Evolutionary conservation across 2,888 invertebrate genomes (phyloP).

Genomic region (Diloba caeruleocephala): DNA sequence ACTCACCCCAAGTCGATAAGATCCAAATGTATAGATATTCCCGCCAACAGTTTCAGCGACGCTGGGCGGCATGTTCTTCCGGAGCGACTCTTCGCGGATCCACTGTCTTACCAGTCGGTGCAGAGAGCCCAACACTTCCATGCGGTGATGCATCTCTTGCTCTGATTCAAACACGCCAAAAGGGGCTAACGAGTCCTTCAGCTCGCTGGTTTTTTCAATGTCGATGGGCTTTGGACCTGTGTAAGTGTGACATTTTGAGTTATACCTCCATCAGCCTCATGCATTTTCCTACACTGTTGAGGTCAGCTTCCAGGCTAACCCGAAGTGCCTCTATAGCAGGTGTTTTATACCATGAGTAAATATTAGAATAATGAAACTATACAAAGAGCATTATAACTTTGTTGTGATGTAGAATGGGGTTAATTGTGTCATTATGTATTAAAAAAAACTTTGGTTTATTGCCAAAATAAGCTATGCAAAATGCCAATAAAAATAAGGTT

Average conservation of each 20-base stretch:
- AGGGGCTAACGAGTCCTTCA: conserved; percentile 94
- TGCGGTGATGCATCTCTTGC: conserved; percentile 96
- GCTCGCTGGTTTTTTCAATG: conserved; percentile 92
- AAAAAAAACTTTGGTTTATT: background rate
- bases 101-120: conserved; percentile 97
- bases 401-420: too few relatives aligned
- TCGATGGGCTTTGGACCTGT: conserved; percentile 94
- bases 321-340: too few relatives aligned
- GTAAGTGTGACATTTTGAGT: background rate
- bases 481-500: background rate
- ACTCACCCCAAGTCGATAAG: conserved; percentile 96
- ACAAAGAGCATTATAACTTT: too few relatives aligned
- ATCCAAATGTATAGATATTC: conserved; percentile 99
- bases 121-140: conserved; percentile 95
- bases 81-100: conserved; percentile 96
- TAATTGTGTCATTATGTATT: too few relatives aligned
- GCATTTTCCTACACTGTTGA: too few relatives aligned
- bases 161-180: conserved; percentile 97
- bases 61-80: conserved; percentile 97
- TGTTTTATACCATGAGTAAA: too few relatives aligned
- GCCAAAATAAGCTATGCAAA: too few relatives aligned
- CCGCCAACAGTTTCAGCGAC: conserved; percentile 98
- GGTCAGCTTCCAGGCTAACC: too few relatives aligned
- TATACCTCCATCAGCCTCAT: too few relatives aligned
- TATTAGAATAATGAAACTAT: too few relatives aligned